Base-by-base conservation (phyloP, 2,113 vertebrate species). In the Aldabrachelys gigantea region DNA sequence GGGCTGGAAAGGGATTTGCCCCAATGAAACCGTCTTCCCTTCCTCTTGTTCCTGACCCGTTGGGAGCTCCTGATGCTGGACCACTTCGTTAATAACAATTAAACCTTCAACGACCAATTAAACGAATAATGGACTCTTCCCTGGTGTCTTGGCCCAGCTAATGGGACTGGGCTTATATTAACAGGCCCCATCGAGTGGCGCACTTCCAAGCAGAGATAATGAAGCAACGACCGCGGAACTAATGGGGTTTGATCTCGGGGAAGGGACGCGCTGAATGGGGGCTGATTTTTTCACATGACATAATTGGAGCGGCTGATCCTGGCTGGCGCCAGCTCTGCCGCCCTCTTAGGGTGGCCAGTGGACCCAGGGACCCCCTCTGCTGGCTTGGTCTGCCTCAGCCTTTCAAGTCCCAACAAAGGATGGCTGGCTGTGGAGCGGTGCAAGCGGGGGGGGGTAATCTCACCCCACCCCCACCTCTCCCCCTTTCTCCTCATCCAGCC, bases 171-270 rank as follows among this genome's bases (percentile, higher is more conserved):
- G 98, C 96, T 95, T 94, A 93, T 98, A 98, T 98, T 98, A 98
- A 98, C 98, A 97, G 94, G 97, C 98, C 98, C 52, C 27, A 69
- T 97, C 98, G 98, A 93, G 96, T 93, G 98, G 98, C 95, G 95
- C 91, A 97, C 95, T 98, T 94, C 94, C 97, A 96, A 92, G 59
- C 89, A 80, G 93, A 98, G 96, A 98, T 98, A 99, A 99, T 98
- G 98, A 98, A 98, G 98, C 98, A 98, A 98, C 5, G 98, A 97
- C 97, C 98, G 99, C 98, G 98, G 99, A 99, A 99, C 98, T 99
- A 99, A 99, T 98, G 98, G 98, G 98, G 97, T 98, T 98, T 99
- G 98, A 99, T 91, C 90, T 84, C 10, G 85, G 94, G 98, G 98
- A 98, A 96, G 98, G 95, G 97, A 98, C 84, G 52, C 98, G 95